Percentiles rank a stretch among this genome's conserved stretches.
Evolutionary conservation across 2,113 vertebrate species (phyloP).

Genomic region (Dasyprocta punctata): DNA sequence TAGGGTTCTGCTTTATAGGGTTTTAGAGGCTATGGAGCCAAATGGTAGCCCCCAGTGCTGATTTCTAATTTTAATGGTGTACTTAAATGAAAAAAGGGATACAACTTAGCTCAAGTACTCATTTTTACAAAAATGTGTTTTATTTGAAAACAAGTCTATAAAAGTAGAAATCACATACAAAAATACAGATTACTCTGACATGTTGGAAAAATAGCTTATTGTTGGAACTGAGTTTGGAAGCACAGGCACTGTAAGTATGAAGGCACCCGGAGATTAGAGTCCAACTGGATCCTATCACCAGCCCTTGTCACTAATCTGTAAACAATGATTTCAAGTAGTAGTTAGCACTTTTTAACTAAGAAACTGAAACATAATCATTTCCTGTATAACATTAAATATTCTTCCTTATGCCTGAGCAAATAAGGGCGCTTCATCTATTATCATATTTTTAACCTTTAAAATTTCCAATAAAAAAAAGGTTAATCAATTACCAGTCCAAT

Average conservation of each 20-base stretch:
- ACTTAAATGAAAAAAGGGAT: background rate
- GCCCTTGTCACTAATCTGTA: slow-evolving; percentile 71
- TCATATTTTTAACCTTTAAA: background rate
- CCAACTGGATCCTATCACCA: background rate
- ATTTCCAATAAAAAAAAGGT: background rate
- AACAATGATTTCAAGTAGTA: slow-evolving; percentile 80
- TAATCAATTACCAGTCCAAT: background rate
- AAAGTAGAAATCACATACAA: slow-evolving; percentile 81
- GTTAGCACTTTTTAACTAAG: slow-evolving; percentile 53
- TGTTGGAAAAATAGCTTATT: slow-evolving; percentile 76
- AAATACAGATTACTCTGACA: slow-evolving; percentile 77
- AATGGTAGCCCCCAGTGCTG: background rate
- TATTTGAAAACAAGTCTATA: slow-evolving; percentile 80
- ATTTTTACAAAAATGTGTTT: slow-evolving; percentile 79
- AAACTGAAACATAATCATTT: slow-evolving; percentile 53
- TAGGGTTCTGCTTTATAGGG: background rate
- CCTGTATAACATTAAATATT: background rate
- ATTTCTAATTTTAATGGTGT: background rate
- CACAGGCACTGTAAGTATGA: slow-evolving; percentile 42
- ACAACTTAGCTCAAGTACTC: background rate
- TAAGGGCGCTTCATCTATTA: slow-evolving; percentile 58
- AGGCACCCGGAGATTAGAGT: background rate
- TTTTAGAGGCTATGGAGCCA: background rate
- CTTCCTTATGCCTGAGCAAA: slow-evolving; percentile 28
- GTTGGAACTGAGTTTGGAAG: slow-evolving; percentile 67